Percentiles rank a stretch among this genome's conserved stretches.
These are phyloP conservation scores for Notocelia uddmanniana DNA, from an alignment of 2,888 invertebrate genomes.

Conservation along the genomic window DNA sequence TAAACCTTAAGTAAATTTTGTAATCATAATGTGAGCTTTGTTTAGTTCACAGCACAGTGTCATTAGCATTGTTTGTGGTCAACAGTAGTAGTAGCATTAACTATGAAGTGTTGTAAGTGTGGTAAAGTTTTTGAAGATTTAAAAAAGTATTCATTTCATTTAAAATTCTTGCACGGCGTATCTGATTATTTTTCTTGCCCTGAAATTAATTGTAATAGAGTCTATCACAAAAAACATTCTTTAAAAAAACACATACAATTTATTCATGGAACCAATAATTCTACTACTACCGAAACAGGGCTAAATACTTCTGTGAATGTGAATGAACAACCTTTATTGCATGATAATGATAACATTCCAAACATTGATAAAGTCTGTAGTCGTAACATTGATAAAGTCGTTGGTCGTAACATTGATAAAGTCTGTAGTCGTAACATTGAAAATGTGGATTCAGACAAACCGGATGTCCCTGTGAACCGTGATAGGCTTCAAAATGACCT, in stretches of 20 bases:
- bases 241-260: constrained; percentile 4
- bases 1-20: background rate
- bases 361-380: background rate
- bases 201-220: constrained; percentile 3
- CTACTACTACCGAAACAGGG: background rate
- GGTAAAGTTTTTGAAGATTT: constrained; percentile 5
- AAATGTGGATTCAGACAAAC: background rate
- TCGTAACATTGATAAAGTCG: background rate
- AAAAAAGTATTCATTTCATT: constrained; percentile 14
- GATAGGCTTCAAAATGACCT: constrained; percentile 2
- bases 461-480: background rate
- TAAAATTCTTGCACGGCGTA: background rate
- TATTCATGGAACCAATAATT: constrained; percentile 2
- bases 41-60: background rate
- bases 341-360: constrained; percentile 13
- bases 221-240: constrained; percentile 4
- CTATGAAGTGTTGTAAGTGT: constrained; percentile 5
- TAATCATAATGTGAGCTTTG: background rate
- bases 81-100: no score
- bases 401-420: background rate
- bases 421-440: constrained; percentile 8
- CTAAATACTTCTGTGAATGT: constrained; percentile 9
- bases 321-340: constrained; percentile 8
- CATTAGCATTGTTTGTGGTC: background rate
- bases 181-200: constrained; percentile 6